phyloP scores from a whole-genome alignment of 2,797 vertebrate species.

The Pantherophis vulpinus region DNA sequence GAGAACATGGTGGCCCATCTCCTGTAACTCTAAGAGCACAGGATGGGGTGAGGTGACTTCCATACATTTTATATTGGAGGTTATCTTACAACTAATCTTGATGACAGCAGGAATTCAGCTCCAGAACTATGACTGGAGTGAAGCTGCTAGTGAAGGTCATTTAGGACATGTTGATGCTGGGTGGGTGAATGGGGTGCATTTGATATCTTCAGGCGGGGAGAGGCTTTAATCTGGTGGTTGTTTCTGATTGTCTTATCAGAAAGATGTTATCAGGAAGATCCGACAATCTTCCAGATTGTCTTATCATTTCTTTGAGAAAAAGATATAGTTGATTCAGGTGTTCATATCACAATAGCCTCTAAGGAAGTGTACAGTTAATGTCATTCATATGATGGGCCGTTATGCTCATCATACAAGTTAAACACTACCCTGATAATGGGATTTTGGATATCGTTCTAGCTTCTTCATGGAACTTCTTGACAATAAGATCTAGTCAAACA shows the following conservation, averaged over 20 bases:
- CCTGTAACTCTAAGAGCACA: neutral
- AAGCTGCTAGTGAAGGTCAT: neutral
- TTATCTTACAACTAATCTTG: neutral
- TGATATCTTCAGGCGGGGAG: neutral
- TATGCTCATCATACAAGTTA: neutral
- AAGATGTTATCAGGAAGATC: too few relatives aligned
- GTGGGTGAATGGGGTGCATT: neutral
- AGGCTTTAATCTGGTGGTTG: neutral
- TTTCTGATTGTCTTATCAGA: neutral
- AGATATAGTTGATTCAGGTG: neutral
- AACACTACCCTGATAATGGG: neutral
- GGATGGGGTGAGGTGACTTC: neutral
- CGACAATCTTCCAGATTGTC: too few relatives aligned
- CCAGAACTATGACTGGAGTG: neutral
- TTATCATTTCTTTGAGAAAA: neutral
- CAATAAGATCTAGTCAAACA: neutral
- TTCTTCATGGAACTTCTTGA: neutral
- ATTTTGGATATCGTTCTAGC: neutral
- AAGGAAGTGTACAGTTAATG: neutral
- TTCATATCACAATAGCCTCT: neutral
- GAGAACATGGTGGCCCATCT: neutral
- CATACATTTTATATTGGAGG: neutral
- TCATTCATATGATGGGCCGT: neutral
- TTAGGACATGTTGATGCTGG: neutral
- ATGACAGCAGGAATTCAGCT: neutral